Evolutionary conservation across 1,140 invertebrate species (phyloP), one percentile per base, ranked within the genome.

Genomic region (Gryon sp.): DNA sequence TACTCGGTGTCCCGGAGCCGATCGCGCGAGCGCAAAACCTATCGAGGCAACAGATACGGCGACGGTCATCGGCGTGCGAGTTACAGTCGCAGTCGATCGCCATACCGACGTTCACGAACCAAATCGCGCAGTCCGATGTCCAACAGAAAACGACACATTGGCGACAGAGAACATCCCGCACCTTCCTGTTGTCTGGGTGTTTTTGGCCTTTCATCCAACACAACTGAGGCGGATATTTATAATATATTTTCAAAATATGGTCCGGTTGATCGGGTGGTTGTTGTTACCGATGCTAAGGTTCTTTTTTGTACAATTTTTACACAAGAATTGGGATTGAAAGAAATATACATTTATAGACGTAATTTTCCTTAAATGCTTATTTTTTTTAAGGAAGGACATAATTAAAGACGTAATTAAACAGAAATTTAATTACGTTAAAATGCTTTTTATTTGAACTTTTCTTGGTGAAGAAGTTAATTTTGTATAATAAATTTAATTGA

Each of bases 271-370:
- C 93, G 96, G 84, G 95, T 98, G n/a, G 95, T 98, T 89, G 94
- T 99, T 78, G 96, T 99, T 22, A 96, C 97, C 84, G 97, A 99
- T 89, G 96, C 96, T 36, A 97, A 98, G 93, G 96, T 97, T 90
- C n/a, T n/a, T n/a, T n/a, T n/a, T n/a, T n/a, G n/a, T n/a, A n/a
- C n/a, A n/a, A n/a, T n/a, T n/a, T n/a, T n/a, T n/a, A n/a, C n/a
- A n/a, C n/a, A n/a, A n/a, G n/a, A n/a, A n/a, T n/a, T n/a, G n/a
- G n/a, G n/a, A n/a, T n/a, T n/a, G n/a, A n/a, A n/a, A n/a, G n/a
- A n/a, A n/a, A n/a, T n/a, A n/a, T n/a, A n/a, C n/a, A n/a, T n/a
- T n/a, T n/a, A n/a, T n/a, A n/a, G n/a, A n/a, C n/a, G n/a, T n/a
- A n/a, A n/a, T n/a, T n/a, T n/a, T n/a, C n/a, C n/a, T n/a, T n/a